phyloP scores from a whole-genome alignment of 1,140 invertebrate species.

The Lasioglossum albipes region DNA sequence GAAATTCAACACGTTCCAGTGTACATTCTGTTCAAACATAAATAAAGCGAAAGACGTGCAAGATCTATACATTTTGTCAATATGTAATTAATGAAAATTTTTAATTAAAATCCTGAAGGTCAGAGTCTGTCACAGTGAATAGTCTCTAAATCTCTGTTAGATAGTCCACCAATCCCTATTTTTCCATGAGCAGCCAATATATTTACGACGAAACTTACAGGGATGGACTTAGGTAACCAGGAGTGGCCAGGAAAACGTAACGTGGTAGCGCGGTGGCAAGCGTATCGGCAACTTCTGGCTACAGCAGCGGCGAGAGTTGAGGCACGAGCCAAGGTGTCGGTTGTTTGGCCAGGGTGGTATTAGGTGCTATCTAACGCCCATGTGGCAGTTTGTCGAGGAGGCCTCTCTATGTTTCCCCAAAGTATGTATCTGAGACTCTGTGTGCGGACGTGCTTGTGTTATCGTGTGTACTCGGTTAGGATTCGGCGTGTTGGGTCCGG shows the following conservation, averaged over 20 bases:
- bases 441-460: slow-evolving; percentile 1
- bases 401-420: slow-evolving; percentile 50
- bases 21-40: no score
- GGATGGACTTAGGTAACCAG: not conserved
- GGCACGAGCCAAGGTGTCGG: slow-evolving; percentile 48
- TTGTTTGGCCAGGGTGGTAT: slow-evolving; percentile 55
- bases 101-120: no score
- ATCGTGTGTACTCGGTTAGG: slow-evolving; percentile 1
- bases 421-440: slow-evolving; percentile 37
- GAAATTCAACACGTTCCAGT: no score
- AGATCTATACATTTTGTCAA: no score
- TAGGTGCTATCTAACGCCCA: slow-evolving; percentile 52
- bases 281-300: slow-evolving; percentile 42
- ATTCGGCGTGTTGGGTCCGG: not conserved
- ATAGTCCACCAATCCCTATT: no score
- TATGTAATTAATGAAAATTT: no score
- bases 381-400: slow-evolving; percentile 28
- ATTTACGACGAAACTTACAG: no score
- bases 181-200: no score
- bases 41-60: no score
- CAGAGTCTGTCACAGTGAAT: no score
- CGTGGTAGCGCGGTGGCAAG: not conserved
- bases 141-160: no score
- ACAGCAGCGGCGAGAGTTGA: slow-evolving; percentile 6
- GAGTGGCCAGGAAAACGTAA: not conserved